Evolutionary conservation across 1,140 invertebrate genomes (phyloP).

Genomic region (Bombus sibiricus): DNA sequence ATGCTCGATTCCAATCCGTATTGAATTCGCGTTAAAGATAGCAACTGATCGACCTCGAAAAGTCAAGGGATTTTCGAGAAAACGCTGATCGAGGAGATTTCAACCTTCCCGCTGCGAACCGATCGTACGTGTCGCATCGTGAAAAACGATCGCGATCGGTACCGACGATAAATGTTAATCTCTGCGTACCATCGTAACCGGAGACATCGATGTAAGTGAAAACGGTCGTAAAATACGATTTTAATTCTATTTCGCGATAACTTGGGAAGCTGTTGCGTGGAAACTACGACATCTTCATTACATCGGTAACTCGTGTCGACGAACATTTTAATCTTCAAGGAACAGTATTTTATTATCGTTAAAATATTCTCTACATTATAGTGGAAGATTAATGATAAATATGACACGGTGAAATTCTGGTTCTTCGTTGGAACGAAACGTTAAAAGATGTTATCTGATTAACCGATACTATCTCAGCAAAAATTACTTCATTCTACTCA

Average conservation of each 20-base stretch:
- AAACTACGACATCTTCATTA: not conserved
- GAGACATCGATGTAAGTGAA: slow-evolving; percentile 5
- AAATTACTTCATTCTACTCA: not conserved
- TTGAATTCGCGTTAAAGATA: slow-evolving; percentile 11
- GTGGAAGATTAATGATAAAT: not conserved
- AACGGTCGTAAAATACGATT: not conserved
- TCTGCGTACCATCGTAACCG: slow-evolving; percentile 14
- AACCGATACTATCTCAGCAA: not conserved
- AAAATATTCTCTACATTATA: no score
- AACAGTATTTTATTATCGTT: not conserved
- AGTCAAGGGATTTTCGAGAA: slow-evolving; percentile 51
- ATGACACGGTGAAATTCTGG: not conserved
- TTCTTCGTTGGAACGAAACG: not conserved
- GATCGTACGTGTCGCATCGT: slow-evolving; percentile 35
- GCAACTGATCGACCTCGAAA: not conserved
- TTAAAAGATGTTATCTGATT: not conserved
- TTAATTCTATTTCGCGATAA: not conserved
- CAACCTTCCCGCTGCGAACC: not conserved
- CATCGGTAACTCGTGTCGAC: not conserved
- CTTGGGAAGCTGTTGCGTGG: not conserved
- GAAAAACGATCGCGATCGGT: slow-evolving; percentile 29
- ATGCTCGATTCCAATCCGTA: not conserved
- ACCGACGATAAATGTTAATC: slow-evolving; percentile 47
- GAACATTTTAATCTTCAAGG: not conserved
- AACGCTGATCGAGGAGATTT: slow-evolving; percentile 47